Evolutionary conservation across 2,113 vertebrate species (phyloP), one percentile per base, ranked within the genome.

Genomic region (Apistogramma diplotaenia): DNA sequence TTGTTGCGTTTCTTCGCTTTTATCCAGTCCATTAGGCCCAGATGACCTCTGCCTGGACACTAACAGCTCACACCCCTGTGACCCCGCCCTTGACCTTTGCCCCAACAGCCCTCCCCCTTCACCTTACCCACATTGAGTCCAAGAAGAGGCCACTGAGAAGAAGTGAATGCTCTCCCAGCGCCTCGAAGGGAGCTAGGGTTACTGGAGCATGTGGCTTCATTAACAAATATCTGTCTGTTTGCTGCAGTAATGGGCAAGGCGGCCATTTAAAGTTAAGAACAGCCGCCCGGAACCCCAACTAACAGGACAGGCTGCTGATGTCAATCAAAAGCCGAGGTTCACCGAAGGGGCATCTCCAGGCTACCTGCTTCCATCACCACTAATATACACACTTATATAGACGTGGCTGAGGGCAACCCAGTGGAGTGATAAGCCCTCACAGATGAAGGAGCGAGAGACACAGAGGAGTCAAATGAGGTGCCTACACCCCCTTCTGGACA

Each of bases 181-280:
- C 84, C 83, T 87, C 27, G 3, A 40, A 91, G 85, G 86, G 46
- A 83, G 86, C 16, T 33, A 91, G 81, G 83, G 92, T 94, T 93
- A 94, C 77, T 80, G 71, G 87, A 94, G 93, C 92, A 93, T 90
- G 89, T 85, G 93, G 88, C 86, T 93, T 95, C 94, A 95, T 96
- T 95, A 96, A 94, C 93, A 95, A 94, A 96, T 95, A 94, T 94
- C 93, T 95, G 94, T 95, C 94, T 94, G 94, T 95, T 95, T 95
- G 92, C 93, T 86, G 87, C 94, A 73, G 91, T 92, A 92, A 95
- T 95, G 92, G 92, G 88, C 79, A 82, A 77, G 87, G 90, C 88
- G 70, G 89, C 91, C 89, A 81, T 94, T 93, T 93, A 85, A 94
- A 92, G 82, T 85, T 76, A 80, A 88, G 54, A 84, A 76, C 88